Evolutionary conservation across 2,797 vertebrate species (phyloP).

Genomic region (Neosalanx taihuensis): DNA sequence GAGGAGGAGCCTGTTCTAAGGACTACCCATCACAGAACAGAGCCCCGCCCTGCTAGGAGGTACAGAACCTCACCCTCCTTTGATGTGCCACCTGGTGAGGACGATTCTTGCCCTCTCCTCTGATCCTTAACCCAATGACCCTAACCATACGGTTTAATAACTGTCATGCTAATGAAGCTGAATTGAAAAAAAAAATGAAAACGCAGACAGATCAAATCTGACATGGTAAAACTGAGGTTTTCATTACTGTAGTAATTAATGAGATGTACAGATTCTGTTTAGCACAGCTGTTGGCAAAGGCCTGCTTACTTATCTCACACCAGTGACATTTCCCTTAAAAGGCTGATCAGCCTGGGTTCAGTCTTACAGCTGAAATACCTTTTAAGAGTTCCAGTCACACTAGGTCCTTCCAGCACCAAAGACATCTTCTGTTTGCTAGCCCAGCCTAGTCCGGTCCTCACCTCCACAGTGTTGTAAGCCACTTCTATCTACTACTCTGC

Average conservation of each 20-base stretch:
- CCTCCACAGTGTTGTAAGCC: neutral
- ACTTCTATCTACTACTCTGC: neutral
- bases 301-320: slow-evolving; percentile 23
- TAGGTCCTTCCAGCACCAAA: neutral
- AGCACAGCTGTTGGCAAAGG: slow-evolving; percentile 31
- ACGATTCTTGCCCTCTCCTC: neutral
- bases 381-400: neutral
- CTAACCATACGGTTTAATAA: too few relatives aligned
- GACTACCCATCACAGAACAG: slow-evolving; percentile 22
- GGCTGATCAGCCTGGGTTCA: slow-evolving; percentile 27
- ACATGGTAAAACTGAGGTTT: slow-evolving; percentile 27
- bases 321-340: slow-evolving; percentile 29
- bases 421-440: neutral
- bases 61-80: neutral
- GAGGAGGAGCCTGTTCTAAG: slow-evolving; percentile 18
- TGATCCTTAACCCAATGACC: neutral
- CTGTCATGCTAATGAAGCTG: too few relatives aligned
- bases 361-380: neutral
- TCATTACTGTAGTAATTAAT: slow-evolving; percentile 26
- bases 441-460: too few relatives aligned
- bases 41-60: neutral
- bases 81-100: neutral
- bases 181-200: too few relatives aligned
- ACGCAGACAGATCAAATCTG: slow-evolving; percentile 3
- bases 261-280: slow-evolving; percentile 25